phyloP scores from a whole-genome alignment of 2,113 vertebrate genomes.

The Sminthopsis crassicaudata region DNA sequence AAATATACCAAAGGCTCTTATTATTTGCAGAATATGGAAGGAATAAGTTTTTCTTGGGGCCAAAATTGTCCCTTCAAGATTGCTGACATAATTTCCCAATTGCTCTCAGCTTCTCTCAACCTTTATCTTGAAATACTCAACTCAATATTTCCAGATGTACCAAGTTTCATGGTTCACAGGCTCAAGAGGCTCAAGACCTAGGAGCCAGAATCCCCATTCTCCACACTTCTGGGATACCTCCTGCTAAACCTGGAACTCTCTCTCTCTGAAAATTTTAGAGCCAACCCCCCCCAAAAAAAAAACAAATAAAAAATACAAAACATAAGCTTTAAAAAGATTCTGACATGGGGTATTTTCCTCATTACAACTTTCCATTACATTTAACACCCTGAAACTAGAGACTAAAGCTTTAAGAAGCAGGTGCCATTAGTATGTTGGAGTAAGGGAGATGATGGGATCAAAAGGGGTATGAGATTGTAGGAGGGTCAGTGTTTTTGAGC shows the following conservation, averaged over 20 bases:
- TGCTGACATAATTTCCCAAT: not conserved
- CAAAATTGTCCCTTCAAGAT: not conserved
- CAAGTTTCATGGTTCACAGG: constrained; percentile 24
- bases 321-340: not conserved
- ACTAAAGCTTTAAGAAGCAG: not conserved
- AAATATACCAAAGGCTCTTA: not conserved
- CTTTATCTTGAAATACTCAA: not conserved
- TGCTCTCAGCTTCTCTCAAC: not conserved
- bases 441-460: not conserved
- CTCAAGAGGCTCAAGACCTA: not conserved
- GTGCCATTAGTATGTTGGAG: not conserved
- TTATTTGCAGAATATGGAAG: not conserved
- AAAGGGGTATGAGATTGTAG: not conserved
- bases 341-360: accelerated
- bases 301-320: not conserved
- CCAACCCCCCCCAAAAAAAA: not conserved
- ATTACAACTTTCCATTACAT: not conserved
- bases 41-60: not conserved
- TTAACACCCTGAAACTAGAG: not conserved
- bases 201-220: constrained; percentile 43
- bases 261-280: accelerated
- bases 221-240: not conserved
- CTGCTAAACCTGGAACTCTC: not conserved
- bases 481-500: not conserved
- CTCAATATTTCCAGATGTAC: constrained; percentile 37